Base-by-base conservation (phyloP, 1,140 invertebrate genomes). In the Diprion similis region DNA sequence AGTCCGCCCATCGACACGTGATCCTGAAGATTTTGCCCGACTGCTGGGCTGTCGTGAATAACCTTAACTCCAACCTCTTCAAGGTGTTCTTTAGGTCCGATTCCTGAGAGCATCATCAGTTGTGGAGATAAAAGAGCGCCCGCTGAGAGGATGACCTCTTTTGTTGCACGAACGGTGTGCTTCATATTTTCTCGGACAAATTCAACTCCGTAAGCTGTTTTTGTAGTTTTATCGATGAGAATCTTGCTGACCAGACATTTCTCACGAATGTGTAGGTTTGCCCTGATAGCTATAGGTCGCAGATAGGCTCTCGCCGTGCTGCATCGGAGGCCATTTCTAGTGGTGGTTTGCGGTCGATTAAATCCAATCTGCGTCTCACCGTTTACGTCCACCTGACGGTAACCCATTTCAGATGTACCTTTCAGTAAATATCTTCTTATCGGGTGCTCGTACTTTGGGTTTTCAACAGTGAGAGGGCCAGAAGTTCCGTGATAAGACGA, bases 221-320 rank as follows among this genome's bases (percentile, higher is more conserved):
- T 90, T 0, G 83, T 87, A 0, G 86, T 74, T 69, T 89, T 83
- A 73, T 93, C 89, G 13, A 94, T 89, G 0, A 93, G 66, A 67
- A 95, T 85, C 78, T 92, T 91, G 76, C 93, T 89, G 0, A 91
- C 93, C 11, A 91, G 86, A 0, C 93, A 91, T 75, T 91, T 87
- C 1, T 93, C 83, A 71, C 91, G 90, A 15, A 96, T 87, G 73
- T 95, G 92, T 10, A 97, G 87, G 84, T 97, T 98, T 18, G 85
- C 82, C 47, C 95, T 89, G 72, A 92, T 89, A 65, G 89, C 87
- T 9, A 90, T 90, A 0, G 95, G 92, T 70, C 94, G 88, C 7
- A 98, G 84, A 82, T 94, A 98, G 0, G 92, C 95, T 85, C 94
- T 94, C 2, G 95, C 91, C 4, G 94, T 92, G 77, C 94, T 96